Conservation (phyloP, 2,888 invertebrate species). For the Trissolcus japonicus region DNA sequence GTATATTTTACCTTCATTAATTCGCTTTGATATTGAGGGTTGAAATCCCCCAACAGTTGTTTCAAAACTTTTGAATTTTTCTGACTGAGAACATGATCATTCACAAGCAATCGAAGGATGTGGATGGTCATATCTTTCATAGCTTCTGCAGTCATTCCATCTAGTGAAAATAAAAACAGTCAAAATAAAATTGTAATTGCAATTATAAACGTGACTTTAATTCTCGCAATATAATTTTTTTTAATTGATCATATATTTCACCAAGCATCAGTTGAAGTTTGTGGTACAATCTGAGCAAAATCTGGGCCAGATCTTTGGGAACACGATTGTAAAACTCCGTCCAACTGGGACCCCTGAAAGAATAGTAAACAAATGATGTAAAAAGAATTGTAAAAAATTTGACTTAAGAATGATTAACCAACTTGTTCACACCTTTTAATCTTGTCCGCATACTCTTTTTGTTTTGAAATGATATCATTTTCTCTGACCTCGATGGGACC, state of each 20-base stretch:
- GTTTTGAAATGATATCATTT: constrained; percentile 72
- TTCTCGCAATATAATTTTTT: neutral
- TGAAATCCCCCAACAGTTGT: constrained; percentile 80
- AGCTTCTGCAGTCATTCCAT: constrained; percentile 79
- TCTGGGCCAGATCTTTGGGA: constrained; percentile 70
- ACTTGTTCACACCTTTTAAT: constrained; percentile 70
- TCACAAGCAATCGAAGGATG: constrained; percentile 80
- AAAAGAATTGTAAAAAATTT: too few species aligned
- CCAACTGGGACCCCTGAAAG: constrained; percentile 77
- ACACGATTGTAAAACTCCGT: constrained; percentile 77
- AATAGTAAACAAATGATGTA: neutral
- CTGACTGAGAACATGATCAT: constrained; percentile 79
- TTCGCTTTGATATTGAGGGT: constrained; percentile 78
- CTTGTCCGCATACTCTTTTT: constrained; percentile 74
- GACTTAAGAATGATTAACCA: too few species aligned
- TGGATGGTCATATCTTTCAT: constrained; percentile 82
- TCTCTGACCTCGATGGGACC: constrained; percentile 34
- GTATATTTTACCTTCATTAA: constrained; percentile 78
- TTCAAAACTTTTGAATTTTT: constrained; percentile 80
- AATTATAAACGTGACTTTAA: neutral
- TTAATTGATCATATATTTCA: constrained; percentile 37
- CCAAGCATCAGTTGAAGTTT: constrained; percentile 67
- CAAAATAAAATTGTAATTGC: neutral
- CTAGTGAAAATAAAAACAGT: constrained; percentile 41
- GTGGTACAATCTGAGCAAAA: constrained; percentile 73